phyloP scores from a whole-genome alignment of 2,888 invertebrate species.

The Nesidiocoris tenuis region DNA sequence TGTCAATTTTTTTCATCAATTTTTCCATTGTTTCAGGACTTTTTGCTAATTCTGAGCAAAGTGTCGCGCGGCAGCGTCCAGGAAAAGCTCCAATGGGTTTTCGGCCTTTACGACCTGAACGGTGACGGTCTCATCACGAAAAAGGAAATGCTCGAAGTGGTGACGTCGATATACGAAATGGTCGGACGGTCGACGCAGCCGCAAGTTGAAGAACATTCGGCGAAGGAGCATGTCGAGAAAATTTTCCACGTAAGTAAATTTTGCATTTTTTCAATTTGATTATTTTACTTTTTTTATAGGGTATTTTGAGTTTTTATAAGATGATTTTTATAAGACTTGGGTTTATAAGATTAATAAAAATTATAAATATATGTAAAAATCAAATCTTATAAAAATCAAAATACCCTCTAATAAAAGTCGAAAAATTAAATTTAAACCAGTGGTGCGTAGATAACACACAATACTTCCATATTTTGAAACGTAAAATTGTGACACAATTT shows the following conservation, averaged over 20 bases:
- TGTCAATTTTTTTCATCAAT: too few relatives aligned
- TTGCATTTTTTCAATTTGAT: not conserved
- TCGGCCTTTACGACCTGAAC: slow-evolving; percentile 82
- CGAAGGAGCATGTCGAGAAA: slow-evolving; percentile 79
- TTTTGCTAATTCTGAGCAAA: slow-evolving; percentile 77
- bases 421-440: too few relatives aligned
- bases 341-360: too few relatives aligned
- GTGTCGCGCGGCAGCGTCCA: slow-evolving; percentile 79
- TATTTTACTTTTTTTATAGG: not conserved
- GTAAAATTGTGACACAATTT: too few relatives aligned
- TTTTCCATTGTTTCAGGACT: slow-evolving; percentile 66
- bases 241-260: slow-evolving; percentile 74
- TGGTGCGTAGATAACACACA: too few relatives aligned
- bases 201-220: slow-evolving; percentile 68
- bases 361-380: too few relatives aligned
- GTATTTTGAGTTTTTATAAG: not conserved
- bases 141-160: slow-evolving; percentile 80
- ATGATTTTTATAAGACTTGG: too few relatives aligned
- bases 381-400: too few relatives aligned
- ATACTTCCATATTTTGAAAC: too few relatives aligned
- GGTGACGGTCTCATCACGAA: slow-evolving; percentile 82
- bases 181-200: slow-evolving; percentile 77
- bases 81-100: slow-evolving; percentile 86
- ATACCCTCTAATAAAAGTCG: too few relatives aligned
- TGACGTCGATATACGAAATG: slow-evolving; percentile 82